Conservation (phyloP, 2,797 vertebrate genomes). For the Alcedo atthis region DNA sequence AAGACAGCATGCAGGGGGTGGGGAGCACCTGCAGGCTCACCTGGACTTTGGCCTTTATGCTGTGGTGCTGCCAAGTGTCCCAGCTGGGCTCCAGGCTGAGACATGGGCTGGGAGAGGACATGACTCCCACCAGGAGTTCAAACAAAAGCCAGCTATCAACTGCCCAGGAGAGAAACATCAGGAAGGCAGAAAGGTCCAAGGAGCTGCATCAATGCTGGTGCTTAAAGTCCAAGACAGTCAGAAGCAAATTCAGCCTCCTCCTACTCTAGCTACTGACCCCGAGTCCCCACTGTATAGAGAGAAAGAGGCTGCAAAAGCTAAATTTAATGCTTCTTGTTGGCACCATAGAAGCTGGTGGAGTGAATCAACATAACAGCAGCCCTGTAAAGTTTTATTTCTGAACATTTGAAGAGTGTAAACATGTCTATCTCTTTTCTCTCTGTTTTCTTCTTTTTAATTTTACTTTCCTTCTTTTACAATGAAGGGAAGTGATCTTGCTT, state of each 20-base stretch:
- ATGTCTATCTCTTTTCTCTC: background rate
- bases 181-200: background rate
- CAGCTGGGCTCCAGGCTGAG: background rate
- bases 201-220: background rate
- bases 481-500: background rate
- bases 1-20: fast-evolving
- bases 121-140: background rate
- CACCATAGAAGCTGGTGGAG: background rate
- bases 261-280: background rate
- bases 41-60: background rate
- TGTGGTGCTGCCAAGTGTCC: background rate
- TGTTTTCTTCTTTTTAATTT: background rate
- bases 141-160: background rate
- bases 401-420: constrained; percentile 17
- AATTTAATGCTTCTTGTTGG: background rate
- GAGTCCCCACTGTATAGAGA: background rate
- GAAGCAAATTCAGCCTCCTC: background rate
- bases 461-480: background rate
- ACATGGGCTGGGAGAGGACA: background rate
- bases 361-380: background rate
- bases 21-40: background rate
- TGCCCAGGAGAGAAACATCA: background rate
- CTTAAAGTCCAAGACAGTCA: background rate
- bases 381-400: constrained; percentile 47
- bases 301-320: background rate